Base-by-base conservation (phyloP, 1,140 invertebrate genomes). In the Trinorchestia longiramus region DNA sequence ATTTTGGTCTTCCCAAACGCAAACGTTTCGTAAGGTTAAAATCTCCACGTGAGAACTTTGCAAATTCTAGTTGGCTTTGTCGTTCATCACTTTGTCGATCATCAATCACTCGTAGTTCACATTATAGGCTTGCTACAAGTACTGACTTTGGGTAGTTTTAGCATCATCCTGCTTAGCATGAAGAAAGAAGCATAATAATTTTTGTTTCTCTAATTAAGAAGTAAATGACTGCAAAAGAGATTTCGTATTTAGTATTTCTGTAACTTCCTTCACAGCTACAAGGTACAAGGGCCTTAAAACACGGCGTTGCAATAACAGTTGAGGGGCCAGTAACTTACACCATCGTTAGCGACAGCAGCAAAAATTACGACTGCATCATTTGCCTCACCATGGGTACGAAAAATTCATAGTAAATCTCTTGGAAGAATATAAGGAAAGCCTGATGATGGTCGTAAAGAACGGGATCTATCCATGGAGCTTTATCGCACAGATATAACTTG, bases 381-480 rank as follows among this genome's bases (percentile, higher is more conserved):
- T 90, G 88, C 88, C 88, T 90, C 88, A 41, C 43, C n/a, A 28
- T 41, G 43, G 43, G 43, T 90, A 90, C n/a, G 43, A 90, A 90
- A 90, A 43, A 90, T 42, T 90, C 8, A 15, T 90, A 42, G 36
- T 90, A 90, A 42, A 90, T 42, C 88, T 90, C 88, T 41, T 41
- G 88, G n/a, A 43, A 41, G 88, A 90, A 43, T 42, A 90, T 90
- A 90, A 90, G 41, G 41, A 41, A 90, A 90, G n/a, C 88, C 41
- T 90, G 88, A 90, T 90, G 88, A 43, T 90, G 41, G 88, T 90
- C 88, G 88, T 90, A 90, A 90, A 90, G 88, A 90, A 90, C 41
- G 43, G 88, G 41, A 90, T 90, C 88, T 41, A 42, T 90, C 41
- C 88, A 41, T 43, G 88, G 88, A 90, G 88, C 41, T 90, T 90